Base-by-base conservation (phyloP, 1,140 invertebrate species). In the Lordiphosa stackelbergi region DNA sequence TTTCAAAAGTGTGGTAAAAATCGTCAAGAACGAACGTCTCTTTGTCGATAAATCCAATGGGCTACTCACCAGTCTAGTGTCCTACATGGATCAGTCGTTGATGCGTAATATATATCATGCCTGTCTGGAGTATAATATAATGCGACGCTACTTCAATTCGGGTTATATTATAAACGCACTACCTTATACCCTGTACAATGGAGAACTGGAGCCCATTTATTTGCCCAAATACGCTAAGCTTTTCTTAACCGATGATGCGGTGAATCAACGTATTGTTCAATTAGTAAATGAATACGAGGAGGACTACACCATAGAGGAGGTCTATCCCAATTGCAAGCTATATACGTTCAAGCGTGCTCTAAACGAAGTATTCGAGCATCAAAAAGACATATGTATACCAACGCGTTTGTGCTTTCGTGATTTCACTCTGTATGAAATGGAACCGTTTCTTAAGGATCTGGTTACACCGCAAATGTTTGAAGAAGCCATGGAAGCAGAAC, bases 391-490 rank as follows among this genome's bases (percentile, higher is more conserved):
- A 1, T 46, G 65, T 1, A 66, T 86, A 24, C 85, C 85, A 2
- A 73, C 75, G 0, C 59, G 64, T 2, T 60, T 86, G 1, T 86
- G 85, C 28, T 86, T 83, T 53, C 73, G 85, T 8, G 85, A 86
- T 12, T 86, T 86, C 34, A 86, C 85, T 0, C 58, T 86, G 0
- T 86, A 56, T 24, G 66, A 85, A 51, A 83, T 78, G 72, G 40
- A 85, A 4, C 19, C 53, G 24, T 86, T 86, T 16, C 34, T 86
- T 0, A 9, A 45, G 9, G 70, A 78, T 28, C 31, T 86, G n/a
- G 49, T 85, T 10, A 86, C 85, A 0, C 66, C 66, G 0, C 35
- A 78, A 52, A 84, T 66, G 59, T 59, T 61, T 6, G 48, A 61
- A 7, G 40, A 54, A 2, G 43, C 6, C 8, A 28, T 52, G 0